These are phyloP conservation scores for Vanessa atalanta DNA, from an alignment of 1,140 invertebrate species.

Conservation along the genomic window DNA sequence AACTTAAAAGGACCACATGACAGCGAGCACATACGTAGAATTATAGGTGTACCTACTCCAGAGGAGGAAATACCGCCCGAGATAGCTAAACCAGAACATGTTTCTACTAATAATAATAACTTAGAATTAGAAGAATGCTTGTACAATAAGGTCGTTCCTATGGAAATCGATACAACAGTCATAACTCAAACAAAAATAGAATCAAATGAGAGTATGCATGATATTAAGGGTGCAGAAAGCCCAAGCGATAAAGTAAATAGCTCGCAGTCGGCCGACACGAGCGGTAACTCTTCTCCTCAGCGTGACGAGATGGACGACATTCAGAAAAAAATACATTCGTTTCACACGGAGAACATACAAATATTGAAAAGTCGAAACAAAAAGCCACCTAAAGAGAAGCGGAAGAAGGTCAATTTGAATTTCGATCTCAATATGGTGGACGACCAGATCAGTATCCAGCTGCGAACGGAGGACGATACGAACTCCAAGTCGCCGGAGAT, in stretches of 20 bases:
- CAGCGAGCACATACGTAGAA: constrained; percentile 67
- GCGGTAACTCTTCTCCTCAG: constrained; percentile 76
- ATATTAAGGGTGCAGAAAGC: constrained; percentile 59
- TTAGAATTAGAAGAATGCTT: constrained; percentile 58
- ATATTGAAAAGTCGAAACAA: constrained; percentile 83
- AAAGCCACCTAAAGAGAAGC: constrained; percentile 79
- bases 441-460: constrained; percentile 78
- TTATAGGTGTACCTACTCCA: constrained; percentile 72
- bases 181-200: constrained; percentile 67
- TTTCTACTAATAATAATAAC: constrained; percentile 65
- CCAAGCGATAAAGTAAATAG: constrained; percentile 68
- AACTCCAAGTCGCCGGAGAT: constrained; percentile 53
- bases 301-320: constrained; percentile 82
- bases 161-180: constrained; percentile 72
- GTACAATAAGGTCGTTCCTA: constrained; percentile 68
- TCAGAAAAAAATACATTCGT: constrained; percentile 82
- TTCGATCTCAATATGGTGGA: constrained; percentile 80
- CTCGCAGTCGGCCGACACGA: constrained; percentile 75
- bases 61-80: constrained; percentile 61
- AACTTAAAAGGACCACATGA: constrained; percentile 66
- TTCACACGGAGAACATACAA: constrained; percentile 82
- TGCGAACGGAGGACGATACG: constrained; percentile 68
- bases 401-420: constrained; percentile 80
- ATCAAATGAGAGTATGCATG: constrained; percentile 57
- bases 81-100: constrained; percentile 57